These are phyloP conservation scores for Hylaeus volcanicus DNA, from an alignment of 1,140 invertebrate species.

Conservation along the genomic window DNA sequence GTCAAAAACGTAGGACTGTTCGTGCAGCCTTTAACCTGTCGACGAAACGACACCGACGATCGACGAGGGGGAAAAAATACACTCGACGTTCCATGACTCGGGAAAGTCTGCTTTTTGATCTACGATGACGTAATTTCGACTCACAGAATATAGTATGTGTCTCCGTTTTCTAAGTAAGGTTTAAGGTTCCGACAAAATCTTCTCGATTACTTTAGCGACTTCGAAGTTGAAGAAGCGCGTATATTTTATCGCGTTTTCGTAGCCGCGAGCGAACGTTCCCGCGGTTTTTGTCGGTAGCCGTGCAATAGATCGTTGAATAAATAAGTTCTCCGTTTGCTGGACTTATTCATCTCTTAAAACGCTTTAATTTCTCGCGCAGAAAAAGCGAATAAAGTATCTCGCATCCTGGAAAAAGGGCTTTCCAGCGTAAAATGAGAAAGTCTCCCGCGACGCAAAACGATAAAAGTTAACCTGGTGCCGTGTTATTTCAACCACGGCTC, in stretches of 20 bases:
- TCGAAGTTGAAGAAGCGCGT: no score
- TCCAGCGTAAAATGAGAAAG: neutral
- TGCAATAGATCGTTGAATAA: conserved; percentile 14
- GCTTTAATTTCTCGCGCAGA: conserved; percentile 21
- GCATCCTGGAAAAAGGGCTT: no score
- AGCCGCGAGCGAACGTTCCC: neutral
- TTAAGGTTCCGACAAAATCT: no score
- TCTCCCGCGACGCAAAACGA: conserved; percentile 2
- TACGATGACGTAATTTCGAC: no score
- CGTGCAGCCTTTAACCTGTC: conserved; percentile 8
- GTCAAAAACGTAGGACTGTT: conserved; percentile 48
- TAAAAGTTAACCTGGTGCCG: conserved; percentile 17
- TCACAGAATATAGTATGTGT: no score
- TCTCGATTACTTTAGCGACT: no score
- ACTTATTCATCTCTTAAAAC: neutral
- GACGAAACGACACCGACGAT: neutral
- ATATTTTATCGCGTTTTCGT: no score
- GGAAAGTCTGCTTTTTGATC: neutral
- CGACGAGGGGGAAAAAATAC: neutral
- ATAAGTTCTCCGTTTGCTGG: neutral
- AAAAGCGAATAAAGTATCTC: conserved; percentile 1
- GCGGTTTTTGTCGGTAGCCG: neutral
- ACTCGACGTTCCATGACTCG: neutral
- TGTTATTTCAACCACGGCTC: conserved; percentile 4
- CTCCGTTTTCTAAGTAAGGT: no score